These are phyloP conservation scores for Bombyx mori DNA, from an alignment of 1,140 invertebrate species.

Conservation along the genomic window DNA sequence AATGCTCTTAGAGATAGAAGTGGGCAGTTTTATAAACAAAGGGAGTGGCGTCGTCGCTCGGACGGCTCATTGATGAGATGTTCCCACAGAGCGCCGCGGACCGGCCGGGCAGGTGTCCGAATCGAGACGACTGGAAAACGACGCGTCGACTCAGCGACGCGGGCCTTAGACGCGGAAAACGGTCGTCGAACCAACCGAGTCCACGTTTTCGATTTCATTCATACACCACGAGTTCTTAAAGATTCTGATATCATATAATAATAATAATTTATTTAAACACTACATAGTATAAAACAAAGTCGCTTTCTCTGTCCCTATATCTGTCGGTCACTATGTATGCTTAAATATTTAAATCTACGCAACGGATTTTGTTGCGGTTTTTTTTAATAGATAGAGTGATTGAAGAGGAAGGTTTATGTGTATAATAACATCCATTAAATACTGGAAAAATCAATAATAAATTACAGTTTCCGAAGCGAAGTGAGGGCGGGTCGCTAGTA, in stretches of 20 bases:
- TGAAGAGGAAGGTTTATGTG: too few relatives aligned
- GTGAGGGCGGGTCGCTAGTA: too few relatives aligned
- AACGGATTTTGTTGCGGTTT: too few relatives aligned
- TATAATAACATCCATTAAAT: too few relatives aligned
- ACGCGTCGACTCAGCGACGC: constrained; percentile 29
- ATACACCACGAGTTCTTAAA: constrained; percentile 7
- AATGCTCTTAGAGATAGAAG: constrained; percentile 30
- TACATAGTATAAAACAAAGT: too few relatives aligned
- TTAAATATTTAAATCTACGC: too few relatives aligned
- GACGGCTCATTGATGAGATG: constrained; percentile 56
- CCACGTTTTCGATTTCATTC: constrained; percentile 15
- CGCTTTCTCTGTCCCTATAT: too few relatives aligned
- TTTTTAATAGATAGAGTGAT: too few relatives aligned
- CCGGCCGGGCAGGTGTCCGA: constrained; percentile 42
- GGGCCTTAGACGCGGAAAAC: constrained; percentile 25
- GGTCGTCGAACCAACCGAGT: constrained; percentile 23
- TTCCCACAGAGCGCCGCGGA: constrained; percentile 49
- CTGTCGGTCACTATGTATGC: too few relatives aligned
- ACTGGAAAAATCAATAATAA: too few relatives aligned
- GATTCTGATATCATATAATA: not conserved
- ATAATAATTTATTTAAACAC: too few relatives aligned
- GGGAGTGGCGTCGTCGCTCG: constrained; percentile 45
- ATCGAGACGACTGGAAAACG: constrained; percentile 33
- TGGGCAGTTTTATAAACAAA: constrained; percentile 70
- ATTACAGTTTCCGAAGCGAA: too few relatives aligned